A percentile compares a stretch with the other conserved stretches of the same genome.
Conservation (phyloP, 2,888 invertebrate species). For the Sturmia bella region DNA sequence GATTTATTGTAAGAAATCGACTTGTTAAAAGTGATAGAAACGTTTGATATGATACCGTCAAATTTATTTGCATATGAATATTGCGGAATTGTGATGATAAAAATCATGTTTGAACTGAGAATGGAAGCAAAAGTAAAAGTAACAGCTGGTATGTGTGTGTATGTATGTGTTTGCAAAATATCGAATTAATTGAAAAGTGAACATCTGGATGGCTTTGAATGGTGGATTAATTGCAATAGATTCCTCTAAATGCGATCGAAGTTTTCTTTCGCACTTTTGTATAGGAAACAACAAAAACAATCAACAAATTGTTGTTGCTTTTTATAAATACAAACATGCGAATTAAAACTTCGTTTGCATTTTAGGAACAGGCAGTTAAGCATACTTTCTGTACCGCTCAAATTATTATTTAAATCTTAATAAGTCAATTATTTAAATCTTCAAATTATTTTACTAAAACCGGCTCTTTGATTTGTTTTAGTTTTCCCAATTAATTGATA, state of each 20-base stretch:
- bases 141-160: conserved; percentile 36
- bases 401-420: no score
- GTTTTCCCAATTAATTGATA: conserved; percentile 23
- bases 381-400: no score
- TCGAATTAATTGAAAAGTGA: conserved; percentile 15
- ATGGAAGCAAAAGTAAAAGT: conserved; percentile 39
- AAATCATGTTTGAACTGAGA: conserved; percentile 19
- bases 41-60: conserved; percentile 51
- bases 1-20: background rate
- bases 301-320: no score
- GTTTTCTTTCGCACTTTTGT: no score
- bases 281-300: no score
- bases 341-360: no score
- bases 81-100: conserved; percentile 26
- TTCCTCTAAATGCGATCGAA: no score
- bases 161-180: conserved; percentile 13
- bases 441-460: no score
- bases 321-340: no score
- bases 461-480: conserved; percentile 13
- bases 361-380: no score
- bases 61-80: conserved; percentile 46
- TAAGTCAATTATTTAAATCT: no score
- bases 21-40: conserved; percentile 17
- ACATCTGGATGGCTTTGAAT: background rate
- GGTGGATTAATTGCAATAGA: no score